phyloP scores from a whole-genome alignment of 2,797 vertebrate genomes.

The Myotis myotis region DNA sequence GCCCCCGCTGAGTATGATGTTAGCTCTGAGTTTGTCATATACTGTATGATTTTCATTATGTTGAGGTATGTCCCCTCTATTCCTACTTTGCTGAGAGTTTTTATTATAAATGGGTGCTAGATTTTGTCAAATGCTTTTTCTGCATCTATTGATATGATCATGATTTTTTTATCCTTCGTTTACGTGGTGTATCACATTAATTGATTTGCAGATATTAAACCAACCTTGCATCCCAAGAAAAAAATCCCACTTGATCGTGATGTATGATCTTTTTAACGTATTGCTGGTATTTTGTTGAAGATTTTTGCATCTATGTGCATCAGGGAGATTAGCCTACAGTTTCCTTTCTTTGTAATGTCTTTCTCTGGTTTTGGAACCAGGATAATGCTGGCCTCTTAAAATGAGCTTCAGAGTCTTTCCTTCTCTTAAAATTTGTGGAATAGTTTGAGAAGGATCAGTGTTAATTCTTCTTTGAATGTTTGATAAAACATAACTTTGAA shows the following conservation, averaged over 20 bases:
- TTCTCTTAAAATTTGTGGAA: not conserved
- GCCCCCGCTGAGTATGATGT: not conserved
- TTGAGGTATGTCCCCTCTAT: not conserved
- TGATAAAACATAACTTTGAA: not conserved
- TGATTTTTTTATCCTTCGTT: not conserved
- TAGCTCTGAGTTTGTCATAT: not conserved
- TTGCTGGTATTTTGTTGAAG: not conserved
- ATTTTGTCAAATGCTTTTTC: not conserved
- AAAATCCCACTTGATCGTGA: not conserved
- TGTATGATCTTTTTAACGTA: not conserved
- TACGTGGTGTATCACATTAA: not conserved
- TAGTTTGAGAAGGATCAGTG: not conserved
- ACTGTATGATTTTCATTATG: not conserved
- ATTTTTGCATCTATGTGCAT: not conserved
- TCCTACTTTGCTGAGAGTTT: not conserved
- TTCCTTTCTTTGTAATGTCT: not conserved
- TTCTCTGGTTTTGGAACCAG: not conserved
- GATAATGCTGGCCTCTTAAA: not conserved
- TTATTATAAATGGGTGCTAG: not conserved
- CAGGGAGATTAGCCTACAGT: not conserved
- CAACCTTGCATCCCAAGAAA: not conserved
- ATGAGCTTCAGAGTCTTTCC: not conserved
- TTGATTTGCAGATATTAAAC: not conserved
- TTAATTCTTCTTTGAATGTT: not conserved
- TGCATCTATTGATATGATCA: not conserved